Conservation (phyloP, 2,797 vertebrate species). For the Cyprinodon diabolis region DNA sequence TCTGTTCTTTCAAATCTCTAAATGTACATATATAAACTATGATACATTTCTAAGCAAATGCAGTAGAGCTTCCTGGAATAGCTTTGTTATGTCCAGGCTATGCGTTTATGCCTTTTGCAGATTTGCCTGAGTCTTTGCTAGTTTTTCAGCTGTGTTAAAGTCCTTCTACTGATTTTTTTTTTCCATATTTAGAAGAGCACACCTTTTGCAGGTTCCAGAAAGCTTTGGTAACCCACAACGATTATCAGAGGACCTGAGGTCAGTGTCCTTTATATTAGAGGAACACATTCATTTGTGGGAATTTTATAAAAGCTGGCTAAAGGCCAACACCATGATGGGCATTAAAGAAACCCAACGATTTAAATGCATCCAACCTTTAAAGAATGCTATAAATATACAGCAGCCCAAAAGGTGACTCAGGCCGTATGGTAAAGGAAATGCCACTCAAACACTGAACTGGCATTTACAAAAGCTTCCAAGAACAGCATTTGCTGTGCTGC, state of each 20-base stretch:
- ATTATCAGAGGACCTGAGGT: conserved; percentile 36
- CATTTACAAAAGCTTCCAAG: conserved; percentile 16
- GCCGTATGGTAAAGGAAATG: conserved; percentile 30
- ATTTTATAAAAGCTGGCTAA: conserved; percentile 53
- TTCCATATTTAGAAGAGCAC: conserved; percentile 3
- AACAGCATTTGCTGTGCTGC: not conserved
- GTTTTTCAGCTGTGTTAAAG: conserved; percentile 16
- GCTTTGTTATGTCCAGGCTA: conserved; percentile 14
- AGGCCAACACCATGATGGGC: conserved; percentile 36
- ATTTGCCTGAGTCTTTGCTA: conserved; percentile 7
- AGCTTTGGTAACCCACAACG: conserved; percentile 17
- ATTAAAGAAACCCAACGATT: conserved; percentile 41
- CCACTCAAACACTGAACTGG: conserved; percentile 25
- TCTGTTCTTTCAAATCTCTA: too few relatives aligned
- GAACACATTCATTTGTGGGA: conserved; percentile 43
- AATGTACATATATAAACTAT: too few relatives aligned
- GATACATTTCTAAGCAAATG: not conserved
- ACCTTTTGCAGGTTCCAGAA: not conserved
- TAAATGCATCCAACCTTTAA: conserved; percentile 30
- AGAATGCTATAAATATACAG: conserved; percentile 47
- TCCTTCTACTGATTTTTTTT: conserved; percentile 16
- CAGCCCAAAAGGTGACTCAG: conserved; percentile 21
- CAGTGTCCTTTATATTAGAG: conserved; percentile 19
- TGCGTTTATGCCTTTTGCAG: not conserved
- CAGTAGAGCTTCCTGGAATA: conserved; percentile 23